Conservation (phyloP, 1,140 invertebrate genomes). For the Bombus terrestris region DNA sequence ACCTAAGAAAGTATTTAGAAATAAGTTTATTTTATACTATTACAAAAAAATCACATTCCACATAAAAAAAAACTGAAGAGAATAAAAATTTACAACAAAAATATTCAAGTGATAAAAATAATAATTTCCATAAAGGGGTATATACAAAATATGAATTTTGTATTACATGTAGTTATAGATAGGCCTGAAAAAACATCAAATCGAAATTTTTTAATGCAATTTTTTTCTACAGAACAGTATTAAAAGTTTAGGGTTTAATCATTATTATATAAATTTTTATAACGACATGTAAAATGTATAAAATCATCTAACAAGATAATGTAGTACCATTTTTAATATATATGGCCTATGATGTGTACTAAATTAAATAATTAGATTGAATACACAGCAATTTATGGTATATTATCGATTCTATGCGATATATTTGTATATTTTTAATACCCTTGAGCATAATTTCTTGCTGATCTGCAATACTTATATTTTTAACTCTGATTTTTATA, state of each 20-base stretch:
- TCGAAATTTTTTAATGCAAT: neutral
- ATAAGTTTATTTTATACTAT: conserved; percentile 16
- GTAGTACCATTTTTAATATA: neutral
- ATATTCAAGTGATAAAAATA: neutral
- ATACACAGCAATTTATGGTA: conserved; percentile 25
- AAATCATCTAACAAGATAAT: neutral
- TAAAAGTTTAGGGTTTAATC: neutral
- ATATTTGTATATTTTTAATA: conserved; percentile 33
- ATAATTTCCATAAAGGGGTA: neutral
- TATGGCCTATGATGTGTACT: conserved; percentile 1
- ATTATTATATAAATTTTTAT: conserved; percentile 18
- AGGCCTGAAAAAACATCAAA: neutral
- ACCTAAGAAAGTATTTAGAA: neutral
- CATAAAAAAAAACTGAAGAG: neutral
- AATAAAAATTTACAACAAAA: neutral
- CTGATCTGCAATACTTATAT: conserved; percentile 44
- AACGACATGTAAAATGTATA: neutral
- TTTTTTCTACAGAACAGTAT: neutral
- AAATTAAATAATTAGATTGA: conserved; percentile 3
- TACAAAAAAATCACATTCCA: neutral
- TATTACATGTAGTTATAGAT: neutral
- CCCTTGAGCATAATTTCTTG: conserved; percentile 34
- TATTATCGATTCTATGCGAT: conserved; percentile 38
- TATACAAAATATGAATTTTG: neutral
- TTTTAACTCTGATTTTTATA: conserved; percentile 35